Evolutionary conservation across 1,140 invertebrate species (phyloP), one percentile per base, ranked within the genome.

Genomic region (Octopus bimaculoides): DNA sequence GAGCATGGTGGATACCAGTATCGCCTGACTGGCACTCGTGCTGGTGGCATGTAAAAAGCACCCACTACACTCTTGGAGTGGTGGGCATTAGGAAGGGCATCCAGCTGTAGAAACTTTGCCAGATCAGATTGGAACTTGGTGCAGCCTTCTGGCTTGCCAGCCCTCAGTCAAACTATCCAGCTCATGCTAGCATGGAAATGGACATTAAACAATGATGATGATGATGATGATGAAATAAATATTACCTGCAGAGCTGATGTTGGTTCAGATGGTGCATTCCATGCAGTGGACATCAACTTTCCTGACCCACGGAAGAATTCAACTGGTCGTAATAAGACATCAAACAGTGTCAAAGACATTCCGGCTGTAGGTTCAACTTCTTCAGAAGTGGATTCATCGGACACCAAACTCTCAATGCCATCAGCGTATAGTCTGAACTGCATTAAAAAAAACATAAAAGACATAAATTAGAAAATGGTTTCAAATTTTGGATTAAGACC

Each of bases 271-370:
- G 89, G 89, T 41, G 89, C 89, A 84, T 86, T 90, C 95, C 95
- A 97, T 5, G 97, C 94, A 83, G 96, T 95, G 0, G 95, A 93
- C 95, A 97, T 96, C 0, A 97, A 90, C 86, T 96, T 95, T 0
- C 93, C 92, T 85, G 96, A 94, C 0, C 95, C 95, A 4, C 91
- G 92, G 88, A 97, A 97, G 85, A 97, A 97, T 17, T 95, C 92
- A 81, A 96, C 94, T 0, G 96, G 96, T 76, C 95, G 90, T 10
- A 97, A 89, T 80, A 95, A 92, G 0, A 95, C 93, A 20, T 94
- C 95, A 75, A 96, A 89, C 1, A 97, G 90, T 2, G 93, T 93
- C 4, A 97, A 91, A 87, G 96, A 94, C 93, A 97, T 95, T 52
- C 96, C 96, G 17, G 95, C 96, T 0, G 94, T 95, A 0, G 94